These are phyloP conservation scores for Epizoanthus stellaris DNA, from an alignment of 92 coral and sea anemone genomes.

Conservation along the genomic window DNA sequence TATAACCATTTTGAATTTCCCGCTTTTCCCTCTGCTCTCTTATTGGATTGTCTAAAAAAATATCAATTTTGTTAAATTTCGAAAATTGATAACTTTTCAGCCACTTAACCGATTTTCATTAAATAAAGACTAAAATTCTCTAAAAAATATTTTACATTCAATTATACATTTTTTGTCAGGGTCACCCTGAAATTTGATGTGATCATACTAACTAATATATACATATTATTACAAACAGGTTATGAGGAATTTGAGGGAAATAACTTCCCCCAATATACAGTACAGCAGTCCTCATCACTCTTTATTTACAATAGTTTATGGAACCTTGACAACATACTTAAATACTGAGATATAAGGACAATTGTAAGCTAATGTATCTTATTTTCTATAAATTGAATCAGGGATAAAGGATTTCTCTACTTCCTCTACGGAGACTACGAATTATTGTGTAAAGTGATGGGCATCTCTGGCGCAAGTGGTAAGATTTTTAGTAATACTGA, in stretches of 20 bases:
- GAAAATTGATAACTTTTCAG: not conserved
- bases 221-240: not conserved
- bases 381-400: not conserved
- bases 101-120: no score
- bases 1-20: no score
- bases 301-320: not conserved
- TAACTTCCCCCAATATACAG: no score
- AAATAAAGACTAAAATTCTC: no score
- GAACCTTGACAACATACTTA: not conserved
- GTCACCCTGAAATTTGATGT: no score
- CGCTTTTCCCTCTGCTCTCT: not conserved
- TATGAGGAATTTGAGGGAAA: constrained; percentile 7
- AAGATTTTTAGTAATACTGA: not conserved
- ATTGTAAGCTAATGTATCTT: not conserved
- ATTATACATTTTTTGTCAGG: no score
- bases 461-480: constrained; percentile 1
- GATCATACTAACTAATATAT: not conserved
- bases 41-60: not conserved
- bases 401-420: not conserved
- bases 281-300: not conserved
- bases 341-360: not conserved
- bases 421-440: not conserved
- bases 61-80: not conserved
- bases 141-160: no score
- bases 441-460: not conserved